A percentile compares a stretch with the other conserved stretches of the same genome.
Evolutionary conservation across 1,140 invertebrate genomes (phyloP).

Genomic region (Platyscapa corneri): DNA sequence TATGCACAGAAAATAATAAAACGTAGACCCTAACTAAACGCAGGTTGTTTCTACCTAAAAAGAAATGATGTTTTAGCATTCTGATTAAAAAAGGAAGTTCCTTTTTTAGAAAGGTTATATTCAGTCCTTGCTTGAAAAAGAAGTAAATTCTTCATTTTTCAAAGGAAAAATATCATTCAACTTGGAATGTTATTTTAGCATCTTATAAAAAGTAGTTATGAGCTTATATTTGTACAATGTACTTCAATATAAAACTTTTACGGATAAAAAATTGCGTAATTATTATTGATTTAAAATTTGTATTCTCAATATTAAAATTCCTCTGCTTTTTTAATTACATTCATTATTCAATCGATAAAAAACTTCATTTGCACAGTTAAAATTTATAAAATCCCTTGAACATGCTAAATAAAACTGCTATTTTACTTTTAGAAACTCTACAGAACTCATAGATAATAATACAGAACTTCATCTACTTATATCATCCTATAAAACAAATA

Average conservation of each 20-base stretch:
- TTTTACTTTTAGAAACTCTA: too few species aligned
- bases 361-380: background rate
- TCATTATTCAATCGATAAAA: background rate
- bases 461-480: background rate
- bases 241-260: background rate
- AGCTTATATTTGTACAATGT: background rate
- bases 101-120: slow-evolving; percentile 2
- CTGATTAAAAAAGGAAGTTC: slow-evolving; percentile 17
- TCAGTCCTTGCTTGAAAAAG: background rate
- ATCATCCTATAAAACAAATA: background rate
- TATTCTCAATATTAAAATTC: slow-evolving; percentile 9
- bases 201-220: background rate
- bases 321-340: background rate
- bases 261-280: background rate
- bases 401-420: background rate
- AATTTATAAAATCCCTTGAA: background rate
- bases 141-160: background rate
- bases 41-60: background rate
- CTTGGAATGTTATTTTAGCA: slow-evolving; percentile 2
- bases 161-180: background rate
- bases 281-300: background rate
- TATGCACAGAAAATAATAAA: slow-evolving; percentile 11
- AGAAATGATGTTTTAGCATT: slow-evolving; percentile 7
- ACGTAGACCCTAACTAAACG: background rate
- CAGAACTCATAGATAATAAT: background rate